Conservation (phyloP, 92 coral and sea anemone genomes). For the Bergia puertoricense region DNA sequence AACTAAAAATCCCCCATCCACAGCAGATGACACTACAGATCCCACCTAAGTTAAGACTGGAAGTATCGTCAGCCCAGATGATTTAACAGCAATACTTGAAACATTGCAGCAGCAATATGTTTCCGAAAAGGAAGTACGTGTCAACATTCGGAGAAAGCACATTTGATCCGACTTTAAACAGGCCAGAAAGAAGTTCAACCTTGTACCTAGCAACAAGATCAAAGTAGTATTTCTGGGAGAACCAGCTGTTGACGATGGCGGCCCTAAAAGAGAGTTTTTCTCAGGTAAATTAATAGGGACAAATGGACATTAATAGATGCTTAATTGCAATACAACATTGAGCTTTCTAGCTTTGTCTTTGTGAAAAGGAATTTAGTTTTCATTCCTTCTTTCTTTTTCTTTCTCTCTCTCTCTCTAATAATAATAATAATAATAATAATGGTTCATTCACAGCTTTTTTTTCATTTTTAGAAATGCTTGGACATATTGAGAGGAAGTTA, state of each 20-base stretch:
- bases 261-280: slow-evolving; percentile 44
- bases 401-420: slow-evolving; percentile 12
- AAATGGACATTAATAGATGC: not conserved
- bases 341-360: slow-evolving; percentile 10
- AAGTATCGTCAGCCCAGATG: slow-evolving; percentile 23
- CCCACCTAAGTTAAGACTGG: not conserved
- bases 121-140: slow-evolving; percentile 36
- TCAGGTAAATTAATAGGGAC: slow-evolving; percentile 31
- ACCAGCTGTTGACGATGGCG: slow-evolving; percentile 44
- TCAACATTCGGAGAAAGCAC: slow-evolving; percentile 40
- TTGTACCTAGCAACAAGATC: slow-evolving; percentile 9
- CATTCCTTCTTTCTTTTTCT: not conserved
- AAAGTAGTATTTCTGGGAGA: slow-evolving; percentile 41
- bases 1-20: not conserved
- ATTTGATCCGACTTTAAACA: slow-evolving; percentile 45
- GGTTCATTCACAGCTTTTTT: slow-evolving; percentile 2
- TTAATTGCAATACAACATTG: not conserved
- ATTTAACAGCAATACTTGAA: slow-evolving; percentile 30
- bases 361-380: slow-evolving; percentile 4
- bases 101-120: slow-evolving; percentile 40
- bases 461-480: slow-evolving; percentile 48
- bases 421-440: slow-evolving; percentile 1
- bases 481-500: slow-evolving; percentile 16
- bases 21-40: not conserved
- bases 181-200: slow-evolving; percentile 6